phyloP scores from a whole-genome alignment of 2,113 vertebrate species.

The Tragelaphus strepsiceros region DNA sequence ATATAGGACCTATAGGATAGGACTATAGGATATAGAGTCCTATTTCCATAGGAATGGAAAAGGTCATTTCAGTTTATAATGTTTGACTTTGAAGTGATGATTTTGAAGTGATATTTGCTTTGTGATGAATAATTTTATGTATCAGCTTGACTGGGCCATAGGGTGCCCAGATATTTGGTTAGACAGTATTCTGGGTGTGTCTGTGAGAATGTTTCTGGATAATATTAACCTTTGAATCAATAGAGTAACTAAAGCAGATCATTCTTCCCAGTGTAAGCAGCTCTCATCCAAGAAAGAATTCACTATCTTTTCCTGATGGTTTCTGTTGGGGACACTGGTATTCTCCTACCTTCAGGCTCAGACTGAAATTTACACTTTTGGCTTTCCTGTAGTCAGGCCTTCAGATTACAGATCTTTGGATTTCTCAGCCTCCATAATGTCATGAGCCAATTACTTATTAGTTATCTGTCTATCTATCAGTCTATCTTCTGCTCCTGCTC shows the following conservation, averaged over 20 bases:
- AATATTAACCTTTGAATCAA: not conserved
- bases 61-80: not conserved
- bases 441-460: not conserved
- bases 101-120: not conserved
- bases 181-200: not conserved
- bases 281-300: not conserved
- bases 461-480: not conserved
- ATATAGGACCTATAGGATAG: not conserved
- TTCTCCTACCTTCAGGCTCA: not conserved
- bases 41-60: not conserved
- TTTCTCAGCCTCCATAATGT: not conserved
- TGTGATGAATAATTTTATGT: not conserved
- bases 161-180: not conserved
- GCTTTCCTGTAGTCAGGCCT: not conserved
- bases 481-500: not conserved
- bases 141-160: not conserved
- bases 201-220: not conserved
- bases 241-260: not conserved
- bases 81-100: not conserved
- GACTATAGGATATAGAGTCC: not conserved
- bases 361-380: not conserved
- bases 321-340: not conserved
- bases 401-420: not conserved
- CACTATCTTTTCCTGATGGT: not conserved
- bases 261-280: not conserved